Evolutionary conservation across 2,888 invertebrate genomes (phyloP).

Genomic region (Plagodis dolabraria): DNA sequence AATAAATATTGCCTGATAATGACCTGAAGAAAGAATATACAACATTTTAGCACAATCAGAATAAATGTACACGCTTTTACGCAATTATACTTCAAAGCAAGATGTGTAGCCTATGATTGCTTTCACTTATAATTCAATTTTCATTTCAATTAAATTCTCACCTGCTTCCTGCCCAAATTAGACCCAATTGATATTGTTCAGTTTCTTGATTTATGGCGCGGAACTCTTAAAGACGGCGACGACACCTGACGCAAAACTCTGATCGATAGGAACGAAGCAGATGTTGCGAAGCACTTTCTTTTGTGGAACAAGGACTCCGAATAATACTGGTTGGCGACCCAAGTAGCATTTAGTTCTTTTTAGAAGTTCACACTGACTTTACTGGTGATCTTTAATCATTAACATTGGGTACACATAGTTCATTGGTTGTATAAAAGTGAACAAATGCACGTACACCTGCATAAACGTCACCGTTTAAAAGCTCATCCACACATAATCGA

Average conservation of each 20-base stretch:
- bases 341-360: too few species aligned
- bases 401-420: too few species aligned
- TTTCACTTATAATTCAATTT: neutral
- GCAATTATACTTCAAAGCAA: neutral
- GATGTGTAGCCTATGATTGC: neutral
- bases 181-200: neutral
- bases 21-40: too few species aligned
- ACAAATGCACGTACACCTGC: too few species aligned
- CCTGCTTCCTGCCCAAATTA: too few species aligned
- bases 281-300: constrained; percentile 12
- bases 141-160: neutral
- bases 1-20: too few species aligned
- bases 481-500: too few species aligned
- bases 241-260: constrained; percentile 1
- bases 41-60: too few species aligned
- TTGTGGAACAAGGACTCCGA: neutral
- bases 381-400: neutral
- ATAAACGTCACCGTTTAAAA: too few species aligned
- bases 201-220: neutral
- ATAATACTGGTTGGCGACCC: neutral
- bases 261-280: constrained; percentile 11
- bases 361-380: neutral
- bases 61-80: too few species aligned
- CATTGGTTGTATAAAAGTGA: too few species aligned
- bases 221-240: constrained; percentile 5